Conservation (phyloP, 2,888 invertebrate species). For the Congeria kusceri region DNA sequence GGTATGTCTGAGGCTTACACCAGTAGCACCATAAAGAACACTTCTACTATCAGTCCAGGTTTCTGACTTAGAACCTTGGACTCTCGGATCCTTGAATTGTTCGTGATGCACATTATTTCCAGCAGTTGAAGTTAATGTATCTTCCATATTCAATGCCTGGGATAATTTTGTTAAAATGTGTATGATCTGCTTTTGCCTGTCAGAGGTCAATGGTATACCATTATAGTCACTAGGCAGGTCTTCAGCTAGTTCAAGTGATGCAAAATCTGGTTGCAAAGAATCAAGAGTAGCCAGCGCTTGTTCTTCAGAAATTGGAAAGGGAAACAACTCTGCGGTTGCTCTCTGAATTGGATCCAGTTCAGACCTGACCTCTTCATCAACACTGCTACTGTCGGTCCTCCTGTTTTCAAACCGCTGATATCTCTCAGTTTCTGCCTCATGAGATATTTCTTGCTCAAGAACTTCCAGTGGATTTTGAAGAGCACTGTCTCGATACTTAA, state of each 20-base stretch:
- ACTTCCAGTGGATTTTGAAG: slow-evolving; percentile 58
- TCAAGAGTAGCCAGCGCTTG: slow-evolving; percentile 69
- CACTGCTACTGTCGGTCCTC: slow-evolving; percentile 4
- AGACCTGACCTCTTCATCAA: slow-evolving; percentile 22
- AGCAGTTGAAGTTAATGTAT: slow-evolving; percentile 73
- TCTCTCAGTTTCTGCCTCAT: slow-evolving; percentile 47
- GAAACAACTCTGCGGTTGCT: slow-evolving; percentile 61
- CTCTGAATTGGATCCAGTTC: slow-evolving; percentile 60
- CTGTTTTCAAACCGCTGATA: slow-evolving; percentile 10
- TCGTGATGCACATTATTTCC: slow-evolving; percentile 59
- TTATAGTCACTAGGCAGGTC: slow-evolving; percentile 77
- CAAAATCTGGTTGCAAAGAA: slow-evolving; percentile 77
- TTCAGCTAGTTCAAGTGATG: slow-evolving; percentile 73
- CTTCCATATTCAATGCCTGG: slow-evolving; percentile 77
- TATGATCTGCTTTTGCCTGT: slow-evolving; percentile 79
- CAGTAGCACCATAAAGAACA: slow-evolving; percentile 53
- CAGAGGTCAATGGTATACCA: slow-evolving; percentile 77
- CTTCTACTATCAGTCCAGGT: slow-evolving; percentile 19
- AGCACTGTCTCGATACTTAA: slow-evolving; percentile 4
- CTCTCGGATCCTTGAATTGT: slow-evolving; percentile 19
- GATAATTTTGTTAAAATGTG: slow-evolving; percentile 76
- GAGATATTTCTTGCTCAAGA: slow-evolving; percentile 52
- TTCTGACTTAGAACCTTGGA: slow-evolving; percentile 24
- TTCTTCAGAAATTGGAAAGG: slow-evolving; percentile 62
- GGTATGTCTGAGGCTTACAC: slow-evolving; percentile 6